Percentiles rank a stretch among this genome's conserved stretches.
Conservation (phyloP, 2,888 invertebrate genomes). For the Aphodius granarius region DNA sequence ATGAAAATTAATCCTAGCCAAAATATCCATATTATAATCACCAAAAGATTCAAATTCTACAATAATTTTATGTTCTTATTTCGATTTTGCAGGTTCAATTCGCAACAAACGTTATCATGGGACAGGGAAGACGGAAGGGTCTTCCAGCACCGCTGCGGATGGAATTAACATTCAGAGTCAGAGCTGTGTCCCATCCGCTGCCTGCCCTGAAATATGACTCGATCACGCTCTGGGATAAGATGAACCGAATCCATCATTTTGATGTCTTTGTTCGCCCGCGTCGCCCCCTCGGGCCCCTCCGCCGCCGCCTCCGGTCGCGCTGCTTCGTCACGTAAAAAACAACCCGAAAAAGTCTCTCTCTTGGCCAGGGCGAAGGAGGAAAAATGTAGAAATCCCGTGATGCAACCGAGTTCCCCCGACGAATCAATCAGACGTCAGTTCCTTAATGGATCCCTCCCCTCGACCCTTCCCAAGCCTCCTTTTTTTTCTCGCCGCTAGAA, state of each 20-base stretch:
- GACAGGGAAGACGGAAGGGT: neutral
- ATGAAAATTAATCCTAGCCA: no score
- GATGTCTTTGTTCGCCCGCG: conserved; percentile 57
- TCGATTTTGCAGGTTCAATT: neutral
- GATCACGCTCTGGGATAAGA: conserved; percentile 57
- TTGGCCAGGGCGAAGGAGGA: conserved; percentile 39
- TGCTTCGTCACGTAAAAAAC: conserved; percentile 21
- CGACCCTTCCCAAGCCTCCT: neutral
- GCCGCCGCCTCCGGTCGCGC: neutral
- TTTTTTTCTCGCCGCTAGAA: neutral
- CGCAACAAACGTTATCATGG: neutral
- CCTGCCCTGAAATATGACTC: conserved; percentile 54
- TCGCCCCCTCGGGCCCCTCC: conserved; percentile 41
- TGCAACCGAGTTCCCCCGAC: conserved; percentile 48
- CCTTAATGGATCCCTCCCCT: neutral
- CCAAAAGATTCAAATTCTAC: neutral
- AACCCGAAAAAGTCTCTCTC: conserved; percentile 37
- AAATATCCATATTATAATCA: neutral
- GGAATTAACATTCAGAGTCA: conserved; percentile 56
- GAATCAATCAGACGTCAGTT: conserved; percentile 51
- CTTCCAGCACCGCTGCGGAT: conserved; percentile 36
- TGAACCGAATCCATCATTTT: conserved; percentile 58
- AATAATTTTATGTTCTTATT: neutral
- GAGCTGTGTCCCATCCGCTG: conserved; percentile 50
- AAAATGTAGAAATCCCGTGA: conserved; percentile 51